phyloP scores from a whole-genome alignment of 1,140 invertebrate genomes.

The Neodiprion fabricii region DNA sequence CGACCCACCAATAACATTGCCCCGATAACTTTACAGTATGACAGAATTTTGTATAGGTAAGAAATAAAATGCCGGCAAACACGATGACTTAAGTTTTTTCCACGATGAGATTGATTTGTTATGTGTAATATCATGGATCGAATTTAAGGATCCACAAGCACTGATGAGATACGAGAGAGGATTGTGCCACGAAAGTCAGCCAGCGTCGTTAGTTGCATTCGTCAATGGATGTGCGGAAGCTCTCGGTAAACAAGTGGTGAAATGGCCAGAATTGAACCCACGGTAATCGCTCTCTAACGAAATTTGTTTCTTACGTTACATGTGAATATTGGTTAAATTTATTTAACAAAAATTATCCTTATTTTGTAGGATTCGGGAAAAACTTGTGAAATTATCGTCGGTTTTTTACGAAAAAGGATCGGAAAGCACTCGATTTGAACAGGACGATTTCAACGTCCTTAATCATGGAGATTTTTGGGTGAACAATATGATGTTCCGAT shows the following conservation, averaged over 20 bases:
- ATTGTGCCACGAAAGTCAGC: slow-evolving; percentile 41
- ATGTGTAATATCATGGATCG: too few species aligned
- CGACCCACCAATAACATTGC: too few species aligned
- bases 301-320: neutral
- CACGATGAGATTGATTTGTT: too few species aligned
- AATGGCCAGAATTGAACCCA: slow-evolving; percentile 49
- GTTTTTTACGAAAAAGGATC: slow-evolving; percentile 42
- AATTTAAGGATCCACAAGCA: slow-evolving; percentile 53
- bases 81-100: too few species aligned
- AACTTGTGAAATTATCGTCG: slow-evolving; percentile 50
- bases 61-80: too few species aligned
- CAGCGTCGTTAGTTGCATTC: slow-evolving; percentile 41
- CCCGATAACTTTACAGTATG: too few species aligned
- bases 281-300: slow-evolving; percentile 30
- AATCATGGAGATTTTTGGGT: slow-evolving; percentile 73
- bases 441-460: slow-evolving; percentile 65
- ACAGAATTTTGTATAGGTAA: too few species aligned
- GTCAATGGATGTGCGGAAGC: slow-evolving; percentile 37
- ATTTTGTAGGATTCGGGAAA: slow-evolving; percentile 45
- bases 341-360: slow-evolving; percentile 21
- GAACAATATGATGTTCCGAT: slow-evolving; percentile 72
- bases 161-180: slow-evolving; percentile 49
- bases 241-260: slow-evolving; percentile 39
- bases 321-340: neutral
- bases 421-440: slow-evolving; percentile 34